Conservation (phyloP, 2,888 invertebrate species). For the Furcula furcula region DNA sequence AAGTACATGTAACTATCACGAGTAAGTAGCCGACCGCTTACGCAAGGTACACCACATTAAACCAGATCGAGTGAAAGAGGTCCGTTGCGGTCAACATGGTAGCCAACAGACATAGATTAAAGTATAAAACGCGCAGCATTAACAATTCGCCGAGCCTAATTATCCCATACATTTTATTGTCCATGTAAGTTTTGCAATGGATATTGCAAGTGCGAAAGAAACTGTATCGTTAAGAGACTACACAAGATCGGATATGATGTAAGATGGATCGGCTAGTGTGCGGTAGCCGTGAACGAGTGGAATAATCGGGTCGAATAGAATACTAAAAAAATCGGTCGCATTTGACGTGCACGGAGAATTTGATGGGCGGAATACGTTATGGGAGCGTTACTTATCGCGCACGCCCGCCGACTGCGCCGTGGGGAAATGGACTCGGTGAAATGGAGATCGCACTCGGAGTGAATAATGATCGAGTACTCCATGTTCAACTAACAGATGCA, state of each 20-base stretch:
- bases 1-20: not conserved
- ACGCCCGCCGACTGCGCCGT: conserved; percentile 22
- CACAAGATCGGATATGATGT: conserved; percentile 40
- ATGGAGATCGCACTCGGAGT: conserved; percentile 40
- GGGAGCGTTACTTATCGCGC: conserved; percentile 29
- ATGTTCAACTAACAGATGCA: conserved; percentile 27
- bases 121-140: conserved; percentile 36
- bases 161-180: conserved; percentile 22
- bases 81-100: not conserved
- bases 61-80: conserved; percentile 11
- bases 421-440: conserved; percentile 40
- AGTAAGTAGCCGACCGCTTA: conserved; percentile 4
- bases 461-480: conserved; percentile 47
- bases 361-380: conserved; percentile 42
- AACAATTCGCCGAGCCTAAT: conserved; percentile 48
- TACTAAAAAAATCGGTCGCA: conserved; percentile 35
- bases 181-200: conserved; percentile 32
- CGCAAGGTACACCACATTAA: conserved; percentile 10
- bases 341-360: conserved; percentile 24
- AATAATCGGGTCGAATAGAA: conserved; percentile 34
- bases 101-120: conserved; percentile 5
- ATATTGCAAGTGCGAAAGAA: conserved; percentile 35
- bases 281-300: conserved; percentile 38
- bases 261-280: conserved; percentile 32
- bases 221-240: conserved; percentile 28